Percentiles rank a stretch among this genome's conserved stretches.
Conservation (phyloP, 1,140 invertebrate species). For the Trissolcus basalis region DNA sequence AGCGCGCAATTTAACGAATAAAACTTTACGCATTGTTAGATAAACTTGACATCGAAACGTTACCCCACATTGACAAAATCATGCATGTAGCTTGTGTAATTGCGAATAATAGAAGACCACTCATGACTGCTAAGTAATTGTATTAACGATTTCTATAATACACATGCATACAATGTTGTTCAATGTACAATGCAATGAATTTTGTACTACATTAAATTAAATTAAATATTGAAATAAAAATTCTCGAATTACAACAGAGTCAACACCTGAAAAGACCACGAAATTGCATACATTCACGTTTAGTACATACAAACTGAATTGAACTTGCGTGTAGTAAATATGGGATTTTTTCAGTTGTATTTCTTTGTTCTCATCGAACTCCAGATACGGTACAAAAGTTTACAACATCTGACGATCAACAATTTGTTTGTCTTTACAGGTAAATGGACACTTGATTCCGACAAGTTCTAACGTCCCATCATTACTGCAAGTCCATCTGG, state of each 20-base stretch:
- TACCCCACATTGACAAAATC: too few relatives aligned
- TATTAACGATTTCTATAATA: too few relatives aligned
- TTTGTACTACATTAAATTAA: too few relatives aligned
- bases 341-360: conserved; percentile 12
- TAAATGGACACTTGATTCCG: conserved; percentile 62
- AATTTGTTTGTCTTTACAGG: conserved; percentile 50
- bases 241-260: conserved; percentile 11
- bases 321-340: conserved; percentile 40
- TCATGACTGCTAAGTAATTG: too few relatives aligned
- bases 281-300: conserved; percentile 22
- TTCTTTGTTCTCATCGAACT: conserved; percentile 12
- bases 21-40: too few relatives aligned
- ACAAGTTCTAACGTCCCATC: conserved; percentile 40
- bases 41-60: too few relatives aligned
- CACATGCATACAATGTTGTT: too few relatives aligned
- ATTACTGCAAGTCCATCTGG: conserved; percentile 60
- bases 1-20: too few relatives aligned
- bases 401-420: conserved; percentile 29
- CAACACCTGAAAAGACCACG: conserved; percentile 18
- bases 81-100: not conserved
- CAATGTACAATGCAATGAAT: too few relatives aligned
- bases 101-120: too few relatives aligned
- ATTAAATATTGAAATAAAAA: conserved; percentile 19
- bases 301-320: conserved; percentile 40
- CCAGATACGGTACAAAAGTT: conserved; percentile 15